Conservation (phyloP, 2,888 invertebrate genomes). For the Mycogona germanica region DNA sequence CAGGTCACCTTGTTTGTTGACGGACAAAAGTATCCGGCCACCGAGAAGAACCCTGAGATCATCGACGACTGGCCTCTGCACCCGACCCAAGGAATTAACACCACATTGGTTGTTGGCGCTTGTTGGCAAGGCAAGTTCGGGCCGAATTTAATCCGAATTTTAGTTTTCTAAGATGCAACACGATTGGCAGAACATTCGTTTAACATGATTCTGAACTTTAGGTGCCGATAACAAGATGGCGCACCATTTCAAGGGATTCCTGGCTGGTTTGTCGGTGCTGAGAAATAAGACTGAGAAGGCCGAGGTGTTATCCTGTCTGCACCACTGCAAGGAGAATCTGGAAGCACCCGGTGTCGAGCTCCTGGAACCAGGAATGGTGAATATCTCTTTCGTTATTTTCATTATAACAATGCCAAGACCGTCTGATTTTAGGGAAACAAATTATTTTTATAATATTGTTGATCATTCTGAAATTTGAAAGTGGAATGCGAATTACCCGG, state of each 20-base stretch:
- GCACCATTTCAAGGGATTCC: conserved; percentile 78
- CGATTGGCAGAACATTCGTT: neutral
- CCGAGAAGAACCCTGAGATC: conserved; percentile 81
- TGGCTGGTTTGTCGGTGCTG: conserved; percentile 71
- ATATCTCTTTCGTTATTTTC: too few relatives aligned
- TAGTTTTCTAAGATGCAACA: too few relatives aligned
- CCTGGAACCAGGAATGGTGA: conserved; percentile 60
- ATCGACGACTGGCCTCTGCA: conserved; percentile 99
- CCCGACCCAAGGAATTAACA: conserved; percentile 85
- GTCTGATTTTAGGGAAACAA: neutral
- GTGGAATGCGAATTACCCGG: neutral
- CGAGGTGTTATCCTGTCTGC: conserved; percentile 59
- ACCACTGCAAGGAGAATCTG: conserved; percentile 69
- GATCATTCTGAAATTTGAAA: neutral
- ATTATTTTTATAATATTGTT: neutral
- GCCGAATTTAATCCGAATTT: conserved; percentile 20
- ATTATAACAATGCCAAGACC: neutral
- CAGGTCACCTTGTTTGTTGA: conserved; percentile 59
- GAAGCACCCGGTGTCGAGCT: conserved; percentile 61
- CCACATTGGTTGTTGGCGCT: conserved; percentile 86
- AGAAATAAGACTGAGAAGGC: conserved; percentile 61
- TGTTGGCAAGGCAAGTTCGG: conserved; percentile 78
- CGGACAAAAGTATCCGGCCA: conserved; percentile 55
- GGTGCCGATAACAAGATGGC: conserved; percentile 82
- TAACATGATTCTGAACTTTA: conserved; percentile 27